phyloP scores from a whole-genome alignment of 2,113 vertebrate species.

The Oophaga pumilio region DNA sequence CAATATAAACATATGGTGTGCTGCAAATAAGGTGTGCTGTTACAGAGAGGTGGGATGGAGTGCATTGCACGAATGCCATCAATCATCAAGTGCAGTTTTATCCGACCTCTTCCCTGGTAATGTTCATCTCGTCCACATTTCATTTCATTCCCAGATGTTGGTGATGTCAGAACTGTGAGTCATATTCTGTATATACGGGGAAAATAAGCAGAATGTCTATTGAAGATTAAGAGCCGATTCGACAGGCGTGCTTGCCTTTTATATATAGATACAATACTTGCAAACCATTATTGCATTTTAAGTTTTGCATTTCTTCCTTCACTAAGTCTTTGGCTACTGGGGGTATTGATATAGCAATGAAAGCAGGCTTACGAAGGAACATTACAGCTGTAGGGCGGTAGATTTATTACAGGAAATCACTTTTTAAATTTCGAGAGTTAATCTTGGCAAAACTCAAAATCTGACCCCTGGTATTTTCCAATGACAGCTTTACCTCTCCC shows the following conservation, averaged over 20 bases:
- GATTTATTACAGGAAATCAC: not conserved
- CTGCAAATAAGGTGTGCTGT: conserved; percentile 50
- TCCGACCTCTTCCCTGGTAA: conserved; percentile 27
- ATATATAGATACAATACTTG: conserved; percentile 45
- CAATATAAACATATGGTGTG: conserved; percentile 40
- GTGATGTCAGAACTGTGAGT: conserved; percentile 49
- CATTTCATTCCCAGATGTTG: conserved; percentile 53
- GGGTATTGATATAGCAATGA: not conserved
- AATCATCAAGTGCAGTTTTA: conserved; percentile 33
- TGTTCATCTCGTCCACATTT: conserved; percentile 33
- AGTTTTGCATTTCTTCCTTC: conserved; percentile 8
- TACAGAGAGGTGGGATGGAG: conserved; percentile 43
- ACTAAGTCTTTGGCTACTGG: conserved; percentile 20
- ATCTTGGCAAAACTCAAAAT: not conserved
- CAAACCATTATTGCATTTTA: not conserved
- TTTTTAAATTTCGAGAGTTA: not conserved
- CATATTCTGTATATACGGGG: conserved; percentile 50
- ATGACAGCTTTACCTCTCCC: not conserved
- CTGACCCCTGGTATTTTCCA: not conserved
- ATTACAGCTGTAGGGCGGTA: not conserved
- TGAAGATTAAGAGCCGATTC: conserved; percentile 39
- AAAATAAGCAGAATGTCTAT: conserved; percentile 46
- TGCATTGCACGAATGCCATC: conserved; percentile 45
- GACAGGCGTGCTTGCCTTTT: conserved; percentile 27
- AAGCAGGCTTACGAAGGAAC: not conserved